Evolutionary conservation across 2,113 vertebrate species (phyloP).

Genomic region (Grammomys surdaster): DNA sequence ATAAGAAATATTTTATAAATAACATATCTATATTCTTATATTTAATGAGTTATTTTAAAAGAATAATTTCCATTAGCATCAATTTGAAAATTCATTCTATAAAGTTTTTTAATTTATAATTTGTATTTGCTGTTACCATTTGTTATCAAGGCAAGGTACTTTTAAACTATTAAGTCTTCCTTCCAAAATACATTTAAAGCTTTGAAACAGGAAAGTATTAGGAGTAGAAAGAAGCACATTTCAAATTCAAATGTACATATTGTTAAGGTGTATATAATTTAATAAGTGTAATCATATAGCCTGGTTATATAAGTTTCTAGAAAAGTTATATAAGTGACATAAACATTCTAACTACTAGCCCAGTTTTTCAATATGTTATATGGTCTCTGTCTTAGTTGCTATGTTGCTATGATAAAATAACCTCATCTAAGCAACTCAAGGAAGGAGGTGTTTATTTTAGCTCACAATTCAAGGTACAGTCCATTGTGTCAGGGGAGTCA

Average conservation of each 20-base stretch:
- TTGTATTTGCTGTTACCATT: constrained; percentile 21
- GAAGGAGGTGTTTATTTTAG: not conserved
- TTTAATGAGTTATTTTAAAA: constrained; percentile 53
- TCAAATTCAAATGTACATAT: constrained; percentile 5
- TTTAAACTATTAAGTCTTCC: not conserved
- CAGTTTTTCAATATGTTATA: not conserved
- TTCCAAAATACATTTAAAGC: constrained; percentile 12
- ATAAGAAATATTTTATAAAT: constrained; percentile 41
- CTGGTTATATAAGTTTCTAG: constrained; percentile 51
- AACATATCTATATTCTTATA: constrained; percentile 23
- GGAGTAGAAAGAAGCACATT: constrained; percentile 35
- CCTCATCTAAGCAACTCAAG: no score
- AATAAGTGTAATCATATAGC: not conserved
- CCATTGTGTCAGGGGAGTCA: not conserved
- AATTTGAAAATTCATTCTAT: constrained; percentile 29
- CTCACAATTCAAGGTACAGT: not conserved
- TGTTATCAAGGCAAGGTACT: constrained; percentile 24
- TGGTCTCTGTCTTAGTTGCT: not conserved
- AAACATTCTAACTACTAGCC: constrained; percentile 15
- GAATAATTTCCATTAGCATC: constrained; percentile 38
- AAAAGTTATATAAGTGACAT: constrained; percentile 48
- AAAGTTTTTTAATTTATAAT: constrained; percentile 3
- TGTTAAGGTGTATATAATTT: constrained; percentile 31
- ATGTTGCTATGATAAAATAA: not conserved
- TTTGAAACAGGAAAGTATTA: constrained; percentile 58